Evolutionary conservation across 2,888 invertebrate species (phyloP), one percentile per base, ranked within the genome.

Genomic region (Brenthis hecate): DNA sequence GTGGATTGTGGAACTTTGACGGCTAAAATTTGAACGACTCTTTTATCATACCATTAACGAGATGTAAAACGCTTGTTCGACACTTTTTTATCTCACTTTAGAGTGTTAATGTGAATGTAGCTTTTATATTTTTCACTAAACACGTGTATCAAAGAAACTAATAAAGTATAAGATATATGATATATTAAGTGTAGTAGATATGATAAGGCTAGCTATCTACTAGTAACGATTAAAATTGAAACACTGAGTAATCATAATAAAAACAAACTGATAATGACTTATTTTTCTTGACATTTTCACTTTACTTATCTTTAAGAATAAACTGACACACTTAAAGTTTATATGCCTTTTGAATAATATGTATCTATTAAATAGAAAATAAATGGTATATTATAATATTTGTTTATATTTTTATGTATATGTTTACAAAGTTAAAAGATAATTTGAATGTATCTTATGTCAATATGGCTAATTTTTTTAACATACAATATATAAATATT

Each of bases 171-270:
- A 43, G 8, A 51, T 53, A 32, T 19, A 53, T 54, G 3, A 36
- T 51, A 56, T 69, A 58, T 57, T 48, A 36, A 62, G 36, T 43
- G 36, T 43, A 8, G 2, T 11, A 43, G 11, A 43, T 55, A 66
- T 56, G 64, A 66, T 63, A 68, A 63, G 13, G 13, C 56, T 53
- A n/a, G 56, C 47, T 67, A 66, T 63, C 67, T 56, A 16, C 47
- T 48, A 56, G 55, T 28, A n/a, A 23, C 51, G 54, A 67, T 70
- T 70, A 70, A 57, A 62, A 54, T 57, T 55, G 19, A 63, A 56
- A 61, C 36, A 55, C 55, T 55, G 19, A 43, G 57, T 23, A 57
- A 53, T 57, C 57, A 51, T 51, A 66, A 69, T 66, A 70, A 66
- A 43, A 60, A 23, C 53, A 60, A 62, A n/a, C 13, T 68, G 64